phyloP scores from a whole-genome alignment of 2,797 vertebrate genomes.

The Toxotes lorentzi region DNA sequence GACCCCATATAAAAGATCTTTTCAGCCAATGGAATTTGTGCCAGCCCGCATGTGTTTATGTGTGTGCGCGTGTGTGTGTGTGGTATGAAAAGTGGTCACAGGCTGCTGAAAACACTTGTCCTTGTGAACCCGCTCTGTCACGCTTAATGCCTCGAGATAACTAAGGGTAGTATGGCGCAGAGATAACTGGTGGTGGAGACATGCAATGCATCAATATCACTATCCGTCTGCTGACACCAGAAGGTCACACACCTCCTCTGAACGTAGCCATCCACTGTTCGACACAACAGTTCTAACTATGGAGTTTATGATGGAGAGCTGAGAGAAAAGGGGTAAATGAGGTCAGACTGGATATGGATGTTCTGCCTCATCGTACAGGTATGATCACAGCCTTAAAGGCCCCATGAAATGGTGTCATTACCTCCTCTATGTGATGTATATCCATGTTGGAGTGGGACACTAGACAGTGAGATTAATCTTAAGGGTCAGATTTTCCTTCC shows the following conservation, averaged over 20 bases:
- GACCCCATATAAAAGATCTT: slow-evolving; percentile 41
- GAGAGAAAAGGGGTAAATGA: neutral
- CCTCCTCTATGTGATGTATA: neutral
- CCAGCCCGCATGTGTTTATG: neutral
- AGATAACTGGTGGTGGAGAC: slow-evolving; percentile 32
- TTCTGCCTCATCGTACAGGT: neutral
- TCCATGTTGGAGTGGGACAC: neutral
- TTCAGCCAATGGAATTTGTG: slow-evolving; percentile 26
- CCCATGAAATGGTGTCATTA: neutral
- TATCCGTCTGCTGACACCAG: slow-evolving; percentile 45
- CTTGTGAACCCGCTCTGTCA: slow-evolving; percentile 44
- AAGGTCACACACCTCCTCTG: slow-evolving; percentile 48
- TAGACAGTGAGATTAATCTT: neutral
- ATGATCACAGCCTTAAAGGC: neutral
- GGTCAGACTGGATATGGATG: neutral
- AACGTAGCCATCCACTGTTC: neutral
- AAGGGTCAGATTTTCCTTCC: neutral
- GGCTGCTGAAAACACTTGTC: slow-evolving; percentile 56
- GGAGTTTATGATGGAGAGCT: neutral
- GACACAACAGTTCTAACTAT: neutral
- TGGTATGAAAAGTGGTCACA: slow-evolving; percentile 51
- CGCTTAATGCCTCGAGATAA: slow-evolving; percentile 50
- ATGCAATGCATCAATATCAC: slow-evolving; percentile 52
- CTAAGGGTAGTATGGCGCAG: slow-evolving; percentile 11
- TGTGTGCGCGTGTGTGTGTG: slow-evolving; percentile 4